Percentiles rank a stretch among this genome's conserved stretches.
Conservation (phyloP, 2,113 vertebrate species). For the Coptodon rendalli region DNA sequence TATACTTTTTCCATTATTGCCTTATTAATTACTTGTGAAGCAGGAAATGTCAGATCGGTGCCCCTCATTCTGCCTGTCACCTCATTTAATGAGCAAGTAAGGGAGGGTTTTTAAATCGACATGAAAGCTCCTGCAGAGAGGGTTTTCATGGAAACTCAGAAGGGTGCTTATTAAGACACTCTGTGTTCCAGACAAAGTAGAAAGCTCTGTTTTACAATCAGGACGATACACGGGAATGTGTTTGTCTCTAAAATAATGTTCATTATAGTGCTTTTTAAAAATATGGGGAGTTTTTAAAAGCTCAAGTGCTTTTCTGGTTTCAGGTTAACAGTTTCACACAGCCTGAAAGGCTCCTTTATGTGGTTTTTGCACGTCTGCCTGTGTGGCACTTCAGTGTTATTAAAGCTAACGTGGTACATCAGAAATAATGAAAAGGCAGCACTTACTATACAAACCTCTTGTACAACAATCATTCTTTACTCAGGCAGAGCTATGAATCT, state of each 20-base stretch:
- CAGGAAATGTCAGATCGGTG: conserved; percentile 20
- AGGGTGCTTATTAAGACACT: conserved; percentile 1
- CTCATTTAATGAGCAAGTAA: conserved; percentile 27
- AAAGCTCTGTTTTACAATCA: not conserved
- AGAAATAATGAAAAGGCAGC: not conserved
- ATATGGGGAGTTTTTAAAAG: not conserved
- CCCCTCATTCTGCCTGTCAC: not conserved
- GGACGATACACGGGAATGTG: not conserved
- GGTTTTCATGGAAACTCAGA: conserved; percentile 4
- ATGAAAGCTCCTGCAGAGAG: conserved; percentile 5
- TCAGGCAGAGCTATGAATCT: not conserved
- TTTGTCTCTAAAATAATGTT: not conserved
- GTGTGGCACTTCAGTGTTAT: not conserved
- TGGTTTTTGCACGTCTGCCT: not conserved
- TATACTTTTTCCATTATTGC: not conserved
- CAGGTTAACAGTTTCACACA: not conserved
- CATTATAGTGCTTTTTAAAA: not conserved
- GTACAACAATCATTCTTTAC: not conserved
- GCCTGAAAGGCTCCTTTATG: not conserved
- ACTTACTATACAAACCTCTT: not conserved
- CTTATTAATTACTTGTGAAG: not conserved
- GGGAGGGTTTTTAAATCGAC: conserved; percentile 12
- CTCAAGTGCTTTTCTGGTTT: not conserved
- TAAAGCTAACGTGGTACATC: no score
- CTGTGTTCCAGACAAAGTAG: not conserved